Percentiles rank a stretch among this genome's conserved stretches.
phyloP scores from a whole-genome alignment of 2,888 invertebrate genomes.

The Odontothrips loti region DNA sequence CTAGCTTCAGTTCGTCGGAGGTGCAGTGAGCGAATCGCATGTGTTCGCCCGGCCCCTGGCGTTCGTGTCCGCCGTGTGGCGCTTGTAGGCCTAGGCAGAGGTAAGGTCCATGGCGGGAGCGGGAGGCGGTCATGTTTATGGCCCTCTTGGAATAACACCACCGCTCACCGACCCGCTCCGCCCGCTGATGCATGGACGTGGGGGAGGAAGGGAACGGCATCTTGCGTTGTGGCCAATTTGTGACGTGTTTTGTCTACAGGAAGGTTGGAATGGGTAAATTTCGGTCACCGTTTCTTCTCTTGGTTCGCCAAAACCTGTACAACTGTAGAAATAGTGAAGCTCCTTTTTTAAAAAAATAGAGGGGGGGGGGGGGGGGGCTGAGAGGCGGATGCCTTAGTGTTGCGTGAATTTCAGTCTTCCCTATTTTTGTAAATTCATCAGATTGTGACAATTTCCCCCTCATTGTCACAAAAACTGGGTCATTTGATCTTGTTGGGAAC shows the following conservation, averaged over 20 bases:
- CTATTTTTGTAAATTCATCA: too few relatives aligned
- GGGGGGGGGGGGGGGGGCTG: too few relatives aligned
- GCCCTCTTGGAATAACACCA: neutral
- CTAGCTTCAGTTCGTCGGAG: too few relatives aligned
- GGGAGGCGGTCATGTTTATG: neutral
- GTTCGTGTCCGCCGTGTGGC: neutral
- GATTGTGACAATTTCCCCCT: neutral
- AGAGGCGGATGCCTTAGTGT: too few relatives aligned
- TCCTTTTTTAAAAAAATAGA: too few relatives aligned
- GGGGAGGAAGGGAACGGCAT: neutral
- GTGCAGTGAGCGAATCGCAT: too few relatives aligned
- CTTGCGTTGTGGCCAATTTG: neutral
- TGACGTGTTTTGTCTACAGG: neutral
- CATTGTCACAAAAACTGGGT: too few relatives aligned
- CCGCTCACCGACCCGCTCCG: too few relatives aligned
- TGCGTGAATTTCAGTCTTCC: too few relatives aligned
- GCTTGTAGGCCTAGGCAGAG: neutral
- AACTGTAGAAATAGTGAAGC: too few relatives aligned
- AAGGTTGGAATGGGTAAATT: neutral
- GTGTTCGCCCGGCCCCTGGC: neutral
- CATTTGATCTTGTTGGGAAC: slow-evolving; percentile 8
- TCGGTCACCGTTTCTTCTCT: too few relatives aligned
- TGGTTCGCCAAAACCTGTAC: too few relatives aligned
- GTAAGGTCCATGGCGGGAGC: neutral
- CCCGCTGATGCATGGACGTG: neutral